Evolutionary conservation across 2,797 vertebrate species (phyloP), one percentile per base, ranked within the genome.

Genomic region (Adelosebastes latens): DNA sequence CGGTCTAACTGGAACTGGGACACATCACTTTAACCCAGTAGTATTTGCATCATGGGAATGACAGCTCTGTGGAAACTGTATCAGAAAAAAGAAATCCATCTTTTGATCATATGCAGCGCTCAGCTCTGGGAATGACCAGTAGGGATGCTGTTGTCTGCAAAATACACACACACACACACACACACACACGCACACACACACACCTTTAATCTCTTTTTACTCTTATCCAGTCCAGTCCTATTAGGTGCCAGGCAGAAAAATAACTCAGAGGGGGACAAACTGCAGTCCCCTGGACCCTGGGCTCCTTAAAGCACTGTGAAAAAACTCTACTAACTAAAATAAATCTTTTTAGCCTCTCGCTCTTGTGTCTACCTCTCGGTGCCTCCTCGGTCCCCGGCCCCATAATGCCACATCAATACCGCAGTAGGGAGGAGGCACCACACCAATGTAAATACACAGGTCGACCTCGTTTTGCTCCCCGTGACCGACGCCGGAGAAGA

Each of bases 391-490:
- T 87, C 84, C 83, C 62, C 36, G 89, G 85, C 87, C 73, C 78
- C 76, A 80, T 91, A 96, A 95, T 90, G 93, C 94, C 91, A 91
- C 95, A 94, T 97, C 95, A 97, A 96, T 96, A 92, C 94, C 96
- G 75, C 96, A 94, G 96, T 95, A 83, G 97, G 97, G 96, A 94
- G 95, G 95, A 94, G 95, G 95, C 96, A 94, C 94, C 93, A 89
- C 90, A 92, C 95, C 91, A 95, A 96, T 94, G 95, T 96, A 95
- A 97, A 96, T 95, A 94, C 63, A 73, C 49, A 81, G 95, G 95
- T 94, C 94, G 92, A 88, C 81, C 89, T 93, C 82, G 67, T 53
- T 81, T 90, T 81, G 92, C 90, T 91, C 94, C 92, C 93, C 60
- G 88, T 72, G 86, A 94, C 94, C 79, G 89, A 91, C 85, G 75